Percentiles rank a stretch among this genome's conserved stretches.
Conservation (phyloP, 2,113 vertebrate species). For the Notothenia coriiceps region DNA sequence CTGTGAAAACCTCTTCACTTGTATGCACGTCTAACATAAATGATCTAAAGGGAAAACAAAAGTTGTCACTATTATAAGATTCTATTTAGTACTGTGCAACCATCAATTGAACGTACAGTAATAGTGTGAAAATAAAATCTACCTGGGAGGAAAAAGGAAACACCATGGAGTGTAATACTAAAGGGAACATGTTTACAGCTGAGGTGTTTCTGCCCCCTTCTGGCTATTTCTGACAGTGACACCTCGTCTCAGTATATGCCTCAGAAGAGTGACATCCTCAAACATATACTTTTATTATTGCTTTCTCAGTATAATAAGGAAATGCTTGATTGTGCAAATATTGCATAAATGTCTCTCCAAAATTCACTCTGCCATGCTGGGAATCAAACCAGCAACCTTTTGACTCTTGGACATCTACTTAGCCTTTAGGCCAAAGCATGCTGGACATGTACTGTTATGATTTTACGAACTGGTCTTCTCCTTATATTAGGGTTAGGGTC, state of each 20-base stretch:
- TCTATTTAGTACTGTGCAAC: neutral
- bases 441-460: too few relatives aligned
- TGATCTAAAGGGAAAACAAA: too few relatives aligned
- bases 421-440: too few relatives aligned
- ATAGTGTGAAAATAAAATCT: neutral
- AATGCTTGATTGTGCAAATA: neutral
- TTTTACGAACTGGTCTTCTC: too few relatives aligned
- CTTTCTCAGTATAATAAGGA: too few relatives aligned
- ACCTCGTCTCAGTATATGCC: neutral
- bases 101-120: neutral
- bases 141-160: neutral
- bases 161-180: neutral
- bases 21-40: too few relatives aligned
- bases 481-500: too few relatives aligned
- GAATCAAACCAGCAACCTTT: too few relatives aligned
- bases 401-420: too few relatives aligned
- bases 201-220: constrained; percentile 60
- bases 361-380: too few relatives aligned
- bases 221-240: constrained; percentile 39
- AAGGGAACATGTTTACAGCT: neutral
- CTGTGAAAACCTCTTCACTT: too few relatives aligned
- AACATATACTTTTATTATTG: neutral
- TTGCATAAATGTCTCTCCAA: neutral
- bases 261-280: neutral
- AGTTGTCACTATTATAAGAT: neutral